phyloP scores from a whole-genome alignment of 2,888 invertebrate genomes.

The Caenorhabditis angaria region DNA sequence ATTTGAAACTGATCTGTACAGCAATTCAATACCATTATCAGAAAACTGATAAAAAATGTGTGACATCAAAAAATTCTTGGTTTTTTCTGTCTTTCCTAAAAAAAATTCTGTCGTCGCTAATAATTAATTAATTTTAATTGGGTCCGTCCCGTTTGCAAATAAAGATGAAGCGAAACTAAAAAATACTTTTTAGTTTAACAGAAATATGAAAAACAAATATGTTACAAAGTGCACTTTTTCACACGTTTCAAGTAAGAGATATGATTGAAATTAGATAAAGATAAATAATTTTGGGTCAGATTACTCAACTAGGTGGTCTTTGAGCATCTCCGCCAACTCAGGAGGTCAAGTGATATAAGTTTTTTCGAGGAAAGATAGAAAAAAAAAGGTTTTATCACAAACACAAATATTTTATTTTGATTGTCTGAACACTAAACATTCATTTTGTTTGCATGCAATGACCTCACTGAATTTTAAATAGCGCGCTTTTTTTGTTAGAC shows the following conservation, averaged over 20 bases:
- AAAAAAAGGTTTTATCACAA: not conserved
- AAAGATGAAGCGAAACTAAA: too few relatives aligned
- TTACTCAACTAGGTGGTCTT: not conserved
- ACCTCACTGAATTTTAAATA: not conserved
- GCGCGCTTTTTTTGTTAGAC: not conserved
- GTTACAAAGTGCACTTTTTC: not conserved
- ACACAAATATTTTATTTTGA: not conserved
- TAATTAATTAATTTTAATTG: too few relatives aligned
- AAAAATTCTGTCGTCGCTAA: too few relatives aligned
- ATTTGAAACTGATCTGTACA: too few relatives aligned
- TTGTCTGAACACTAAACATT: not conserved
- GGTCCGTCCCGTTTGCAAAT: too few relatives aligned
- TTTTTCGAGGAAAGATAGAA: not conserved
- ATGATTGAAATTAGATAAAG: not conserved
- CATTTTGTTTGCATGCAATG: not conserved
- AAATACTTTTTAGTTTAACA: too few relatives aligned
- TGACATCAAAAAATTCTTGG: too few relatives aligned
- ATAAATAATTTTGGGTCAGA: not conserved
- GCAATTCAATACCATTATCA: too few relatives aligned
- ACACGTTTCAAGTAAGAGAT: not conserved
- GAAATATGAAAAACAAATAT: too few relatives aligned
- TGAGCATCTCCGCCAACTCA: not conserved
- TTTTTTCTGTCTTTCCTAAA: too few relatives aligned
- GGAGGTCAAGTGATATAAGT: not conserved
- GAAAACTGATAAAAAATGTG: too few relatives aligned